Base-by-base conservation (phyloP, 2,113 vertebrate genomes). In the Eptatretus burgeri region DNA sequence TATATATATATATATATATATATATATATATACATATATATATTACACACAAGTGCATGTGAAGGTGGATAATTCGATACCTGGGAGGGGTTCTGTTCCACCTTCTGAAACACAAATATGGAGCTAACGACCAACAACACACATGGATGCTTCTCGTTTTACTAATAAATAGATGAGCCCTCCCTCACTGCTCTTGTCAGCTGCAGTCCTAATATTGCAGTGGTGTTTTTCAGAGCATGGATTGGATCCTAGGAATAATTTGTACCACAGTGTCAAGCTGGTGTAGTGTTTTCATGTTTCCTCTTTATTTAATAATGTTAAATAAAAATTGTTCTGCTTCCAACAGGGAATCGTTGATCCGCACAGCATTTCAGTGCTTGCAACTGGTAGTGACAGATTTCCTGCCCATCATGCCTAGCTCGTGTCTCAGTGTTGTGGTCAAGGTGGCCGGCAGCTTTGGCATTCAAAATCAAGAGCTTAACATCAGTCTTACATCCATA, bases 361-460 rank as follows among this genome's bases (percentile, higher is more conserved):
- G 91, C 76, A 94, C 86, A 71, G 84, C 91, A 67, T 98, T 98
- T 77, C 91, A 98, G 75, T 98, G 91, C 82, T 84, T 98, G 75
- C 89, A 98, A 74, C 78, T 98, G 76, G 91, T 98, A 72, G 91
- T 98, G 75, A 98, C 91, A 5, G 91, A 98, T 75, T 98, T 98
- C 75, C 79, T 98, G 62, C 89, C 91, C 71, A 93, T 87, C 53
- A 94, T 96, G 89, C 91, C 89, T 69, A 95, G 86, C 72, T 85
- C 80, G 67, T 98, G 91, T 75, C 83, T 98, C 62, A 87, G 93
- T 75, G 87, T 96, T 67, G 91, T 94, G 65, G 91, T 98, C 71
- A 87, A 91, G 72, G 91, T 98, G 70, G 89, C 91, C 52, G 83
- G 89, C 69, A 94, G 86, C 76, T 98, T 96, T 73, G 89, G 91